phyloP scores from a whole-genome alignment of 2,888 invertebrate species.

The Crossocerus cetratus region DNA sequence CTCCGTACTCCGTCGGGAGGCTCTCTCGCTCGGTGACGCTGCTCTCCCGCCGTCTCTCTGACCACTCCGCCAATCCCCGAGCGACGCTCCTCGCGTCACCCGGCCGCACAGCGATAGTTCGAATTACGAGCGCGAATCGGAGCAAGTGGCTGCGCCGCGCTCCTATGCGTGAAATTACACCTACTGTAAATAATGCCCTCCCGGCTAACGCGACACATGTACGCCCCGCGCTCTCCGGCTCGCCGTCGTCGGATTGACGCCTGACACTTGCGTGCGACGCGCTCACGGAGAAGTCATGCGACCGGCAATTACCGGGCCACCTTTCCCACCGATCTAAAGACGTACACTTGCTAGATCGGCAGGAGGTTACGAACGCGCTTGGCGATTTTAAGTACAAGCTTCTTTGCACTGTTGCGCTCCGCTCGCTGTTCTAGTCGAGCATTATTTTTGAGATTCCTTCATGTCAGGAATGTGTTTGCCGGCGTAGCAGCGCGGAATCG shows the following conservation, averaged over 20 bases:
- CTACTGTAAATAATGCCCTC: not conserved
- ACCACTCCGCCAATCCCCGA: not conserved
- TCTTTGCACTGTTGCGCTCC: too few species aligned
- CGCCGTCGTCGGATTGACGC: not conserved
- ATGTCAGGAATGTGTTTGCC: not conserved
- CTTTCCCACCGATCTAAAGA: not conserved
- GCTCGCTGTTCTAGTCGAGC: too few species aligned
- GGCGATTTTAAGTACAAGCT: too few species aligned
- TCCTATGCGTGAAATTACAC: not conserved
- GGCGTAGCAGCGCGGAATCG: not conserved
- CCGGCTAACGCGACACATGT: not conserved
- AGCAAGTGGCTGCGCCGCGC: conserved; percentile 1
- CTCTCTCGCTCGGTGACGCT: conserved; percentile 3
- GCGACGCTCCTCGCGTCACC: not conserved
- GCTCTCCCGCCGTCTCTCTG: not conserved
- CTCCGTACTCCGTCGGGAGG: conserved; percentile 24
- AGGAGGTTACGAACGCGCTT: too few species aligned
- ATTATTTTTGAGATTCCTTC: not conserved
- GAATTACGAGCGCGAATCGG: conserved; percentile 1
- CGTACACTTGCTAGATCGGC: conserved; percentile 21
- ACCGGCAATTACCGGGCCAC: too few species aligned
- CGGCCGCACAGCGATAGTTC: not conserved
- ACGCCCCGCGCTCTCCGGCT: not conserved
- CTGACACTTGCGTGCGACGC: not conserved
- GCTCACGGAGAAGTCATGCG: not conserved